phyloP scores from a whole-genome alignment of 1,140 invertebrate genomes.

The Heterodera schachtii region DNA sequence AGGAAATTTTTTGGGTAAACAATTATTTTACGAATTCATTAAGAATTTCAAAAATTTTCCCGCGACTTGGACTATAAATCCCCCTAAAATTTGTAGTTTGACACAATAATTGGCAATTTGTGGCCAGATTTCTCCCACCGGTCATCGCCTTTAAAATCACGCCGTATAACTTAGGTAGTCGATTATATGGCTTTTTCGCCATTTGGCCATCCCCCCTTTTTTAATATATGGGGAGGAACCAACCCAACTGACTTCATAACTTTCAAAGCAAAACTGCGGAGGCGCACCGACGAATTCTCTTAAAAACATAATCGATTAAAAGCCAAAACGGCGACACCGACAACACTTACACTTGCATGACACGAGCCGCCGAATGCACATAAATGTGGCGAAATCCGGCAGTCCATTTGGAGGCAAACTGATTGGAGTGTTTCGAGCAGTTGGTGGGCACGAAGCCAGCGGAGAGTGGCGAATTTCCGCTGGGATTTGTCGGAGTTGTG shows the following conservation, averaged over 20 bases:
- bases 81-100: too few relatives aligned
- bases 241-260: conserved; percentile 52
- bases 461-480: conserved; percentile 17
- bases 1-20: too few relatives aligned
- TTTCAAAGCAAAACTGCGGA: conserved; percentile 63
- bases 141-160: too few relatives aligned
- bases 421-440: conserved; percentile 44
- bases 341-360: conserved; percentile 17
- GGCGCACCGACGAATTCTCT: conserved; percentile 62
- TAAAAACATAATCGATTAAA: not conserved
- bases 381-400: conserved; percentile 61
- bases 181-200: too few relatives aligned
- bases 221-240: not conserved
- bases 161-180: too few relatives aligned
- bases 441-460: conserved; percentile 22
- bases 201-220: too few relatives aligned
- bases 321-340: too few relatives aligned
- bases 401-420: conserved; percentile 62
- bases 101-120: too few relatives aligned
- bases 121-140: too few relatives aligned
- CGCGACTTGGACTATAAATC: too few relatives aligned
- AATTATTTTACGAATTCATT: too few relatives aligned
- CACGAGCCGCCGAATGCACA: conserved; percentile 45
- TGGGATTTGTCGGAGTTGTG: conserved; percentile 14
- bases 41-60: too few relatives aligned